These are phyloP conservation scores for Microctonus aethiopoides DNA, from an alignment of 2,888 invertebrate genomes.

Conservation along the genomic window DNA sequence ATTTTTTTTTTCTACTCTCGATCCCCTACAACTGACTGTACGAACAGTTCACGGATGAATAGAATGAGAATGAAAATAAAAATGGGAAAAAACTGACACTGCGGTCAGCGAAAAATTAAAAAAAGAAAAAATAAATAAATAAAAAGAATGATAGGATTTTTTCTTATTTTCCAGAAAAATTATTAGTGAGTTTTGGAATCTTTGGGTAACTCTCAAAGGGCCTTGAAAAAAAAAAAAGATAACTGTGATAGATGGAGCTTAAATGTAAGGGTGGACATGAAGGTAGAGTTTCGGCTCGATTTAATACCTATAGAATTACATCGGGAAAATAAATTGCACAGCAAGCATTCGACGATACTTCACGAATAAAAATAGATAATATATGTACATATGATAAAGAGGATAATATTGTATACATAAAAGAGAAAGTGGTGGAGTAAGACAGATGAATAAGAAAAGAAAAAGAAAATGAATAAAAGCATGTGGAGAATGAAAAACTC, in stretches of 20 bases:
- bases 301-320: slow-evolving; percentile 32
- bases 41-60: slow-evolving; percentile 12
- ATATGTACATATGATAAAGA: slow-evolving; percentile 3
- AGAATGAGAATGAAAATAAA: not conserved
- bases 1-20: not conserved
- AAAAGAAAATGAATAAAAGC: slow-evolving; percentile 31
- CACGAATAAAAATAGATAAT: slow-evolving; percentile 25
- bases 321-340: slow-evolving; percentile 29
- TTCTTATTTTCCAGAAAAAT: not conserved
- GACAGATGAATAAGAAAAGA: slow-evolving; percentile 19
- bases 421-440: slow-evolving; percentile 12
- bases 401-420: slow-evolving; percentile 4
- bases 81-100: not conserved
- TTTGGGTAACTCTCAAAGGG: not conserved
- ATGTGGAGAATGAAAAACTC: slow-evolving; percentile 43
- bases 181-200: slow-evolving; percentile 3
- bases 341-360: slow-evolving; percentile 22
- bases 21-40: slow-evolving; percentile 4
- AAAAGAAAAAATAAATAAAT: not conserved
- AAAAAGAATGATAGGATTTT: not conserved
- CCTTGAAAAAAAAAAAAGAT: not conserved
- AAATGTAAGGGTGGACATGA: slow-evolving; percentile 28
- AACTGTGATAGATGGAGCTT: slow-evolving; percentile 35
- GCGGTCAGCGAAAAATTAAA: slow-evolving; percentile 3
- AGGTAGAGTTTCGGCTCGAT: slow-evolving; percentile 24